phyloP scores from a whole-genome alignment of 2,888 invertebrate genomes.

The Branchellion lobata region DNA sequence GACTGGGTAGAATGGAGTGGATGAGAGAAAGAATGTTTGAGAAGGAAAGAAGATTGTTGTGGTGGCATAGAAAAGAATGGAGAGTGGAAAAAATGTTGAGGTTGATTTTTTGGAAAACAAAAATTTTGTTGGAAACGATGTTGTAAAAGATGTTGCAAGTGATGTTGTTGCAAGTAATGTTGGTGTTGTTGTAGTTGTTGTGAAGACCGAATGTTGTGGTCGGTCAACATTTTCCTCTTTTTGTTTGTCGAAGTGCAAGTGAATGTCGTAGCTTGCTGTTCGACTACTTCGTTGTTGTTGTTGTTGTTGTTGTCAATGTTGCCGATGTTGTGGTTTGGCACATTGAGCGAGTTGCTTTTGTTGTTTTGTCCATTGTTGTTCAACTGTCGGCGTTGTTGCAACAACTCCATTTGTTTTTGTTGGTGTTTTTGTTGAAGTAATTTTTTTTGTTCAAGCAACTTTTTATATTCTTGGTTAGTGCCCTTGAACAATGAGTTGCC shows the following conservation, averaged over 20 bases:
- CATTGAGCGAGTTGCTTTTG: neutral
- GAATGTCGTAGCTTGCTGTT: no score
- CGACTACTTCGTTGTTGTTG: no score
- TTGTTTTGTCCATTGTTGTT: neutral
- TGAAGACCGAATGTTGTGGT: neutral
- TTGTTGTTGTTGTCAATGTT: no score
- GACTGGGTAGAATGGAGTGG: neutral
- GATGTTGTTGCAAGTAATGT: no score
- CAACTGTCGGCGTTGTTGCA: conserved; percentile 28
- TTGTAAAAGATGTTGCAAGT: neutral
- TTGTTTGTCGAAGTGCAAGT: neutral
- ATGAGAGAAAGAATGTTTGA: neutral
- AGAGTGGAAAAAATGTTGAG: neutral
- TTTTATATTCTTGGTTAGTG: neutral
- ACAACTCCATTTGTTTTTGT: conserved; percentile 33
- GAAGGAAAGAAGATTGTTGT: neutral
- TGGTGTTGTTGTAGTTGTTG: neutral
- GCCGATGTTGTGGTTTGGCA: neutral
- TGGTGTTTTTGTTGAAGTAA: conserved; percentile 35
- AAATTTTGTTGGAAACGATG: neutral
- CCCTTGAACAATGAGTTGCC: neutral
- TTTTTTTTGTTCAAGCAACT: conserved; percentile 15
- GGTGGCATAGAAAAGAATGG: neutral
- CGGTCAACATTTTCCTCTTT: neutral
- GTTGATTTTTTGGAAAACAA: neutral